Percentiles rank a stretch among this genome's conserved stretches.
These are phyloP conservation scores for Lepisosteus osseus DNA, from an alignment of 2,113 vertebrate genomes.

Conservation along the genomic window DNA sequence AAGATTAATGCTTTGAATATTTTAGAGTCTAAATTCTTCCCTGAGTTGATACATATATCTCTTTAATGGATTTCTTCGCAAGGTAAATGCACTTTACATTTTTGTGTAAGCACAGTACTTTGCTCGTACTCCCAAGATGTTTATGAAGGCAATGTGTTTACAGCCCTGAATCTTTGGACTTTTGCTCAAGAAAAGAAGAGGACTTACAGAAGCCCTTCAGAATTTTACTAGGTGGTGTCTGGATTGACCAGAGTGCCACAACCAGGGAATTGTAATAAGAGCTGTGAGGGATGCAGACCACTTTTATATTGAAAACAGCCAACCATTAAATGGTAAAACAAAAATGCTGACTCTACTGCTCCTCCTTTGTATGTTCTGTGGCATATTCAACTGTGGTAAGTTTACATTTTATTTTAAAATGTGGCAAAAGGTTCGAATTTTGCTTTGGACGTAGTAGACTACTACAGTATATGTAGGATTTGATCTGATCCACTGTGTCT, in stretches of 20 bases:
- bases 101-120: too few species aligned
- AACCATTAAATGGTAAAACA: slow-evolving; percentile 20
- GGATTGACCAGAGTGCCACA: slow-evolving; percentile 17
- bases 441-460: too few species aligned
- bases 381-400: slow-evolving; percentile 54
- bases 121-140: too few species aligned
- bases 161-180: slow-evolving; percentile 61
- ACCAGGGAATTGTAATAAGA: background rate
- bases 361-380: slow-evolving; percentile 40
- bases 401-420: slow-evolving; percentile 8
- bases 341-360: slow-evolving; percentile 35
- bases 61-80: too few species aligned
- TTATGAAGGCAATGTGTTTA: slow-evolving; percentile 37
- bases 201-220: slow-evolving; percentile 44
- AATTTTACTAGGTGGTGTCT: slow-evolving; percentile 17
- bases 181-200: slow-evolving; percentile 50
- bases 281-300: slow-evolving; percentile 2
- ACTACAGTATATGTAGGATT: too few species aligned
- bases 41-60: too few species aligned
- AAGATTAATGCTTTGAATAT: too few species aligned
- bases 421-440: too few species aligned
- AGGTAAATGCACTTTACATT: too few species aligned
- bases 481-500: too few species aligned
- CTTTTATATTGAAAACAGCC: slow-evolving; percentile 10
- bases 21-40: too few species aligned